Evolutionary conservation across 2,888 invertebrate genomes (phyloP).

Genomic region (Rhamnusium bicolor): DNA sequence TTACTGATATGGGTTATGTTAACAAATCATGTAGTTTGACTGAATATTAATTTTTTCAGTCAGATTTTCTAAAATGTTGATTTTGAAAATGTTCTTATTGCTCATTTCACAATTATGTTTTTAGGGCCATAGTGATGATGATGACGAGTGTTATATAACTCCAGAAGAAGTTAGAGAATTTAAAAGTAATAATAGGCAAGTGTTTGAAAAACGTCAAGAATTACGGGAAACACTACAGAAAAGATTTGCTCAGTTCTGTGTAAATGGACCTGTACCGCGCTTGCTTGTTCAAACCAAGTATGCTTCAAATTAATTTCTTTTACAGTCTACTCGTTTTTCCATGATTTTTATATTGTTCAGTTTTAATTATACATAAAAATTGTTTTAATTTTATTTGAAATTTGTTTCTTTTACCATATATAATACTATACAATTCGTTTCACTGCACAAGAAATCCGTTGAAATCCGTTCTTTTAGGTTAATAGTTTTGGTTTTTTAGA

Average conservation of each 20-base stretch:
- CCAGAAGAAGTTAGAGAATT: constrained; percentile 91
- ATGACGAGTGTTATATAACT: constrained; percentile 85
- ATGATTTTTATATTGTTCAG: constrained; percentile 51
- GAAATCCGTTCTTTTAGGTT: not conserved
- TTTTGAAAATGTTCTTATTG: not conserved
- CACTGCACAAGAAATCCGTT: constrained; percentile 40
- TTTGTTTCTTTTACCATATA: constrained; percentile 41
- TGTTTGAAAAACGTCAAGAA: constrained; percentile 86
- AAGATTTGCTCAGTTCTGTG: constrained; percentile 87
- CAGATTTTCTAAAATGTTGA: no score
- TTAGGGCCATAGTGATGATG: constrained; percentile 86
- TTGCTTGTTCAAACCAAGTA: constrained; percentile 68
- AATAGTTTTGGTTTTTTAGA: constrained; percentile 14
- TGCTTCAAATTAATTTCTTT: constrained; percentile 65
- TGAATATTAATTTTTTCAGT: no score
- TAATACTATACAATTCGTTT: constrained; percentile 21
- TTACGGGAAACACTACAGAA: constrained; percentile 86
- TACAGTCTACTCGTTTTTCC: constrained; percentile 47
- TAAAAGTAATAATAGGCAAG: constrained; percentile 84
- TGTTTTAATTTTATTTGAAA: constrained; percentile 40
- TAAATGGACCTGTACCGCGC: constrained; percentile 72
- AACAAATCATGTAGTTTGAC: no score
- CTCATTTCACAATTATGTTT: constrained; percentile 52
- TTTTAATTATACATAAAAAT: constrained; percentile 50
- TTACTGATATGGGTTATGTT: no score